Evolutionary conservation across 2,888 invertebrate species (phyloP), one percentile per base, ranked within the genome.

Genomic region (Caenorhabditis angaria): DNA sequence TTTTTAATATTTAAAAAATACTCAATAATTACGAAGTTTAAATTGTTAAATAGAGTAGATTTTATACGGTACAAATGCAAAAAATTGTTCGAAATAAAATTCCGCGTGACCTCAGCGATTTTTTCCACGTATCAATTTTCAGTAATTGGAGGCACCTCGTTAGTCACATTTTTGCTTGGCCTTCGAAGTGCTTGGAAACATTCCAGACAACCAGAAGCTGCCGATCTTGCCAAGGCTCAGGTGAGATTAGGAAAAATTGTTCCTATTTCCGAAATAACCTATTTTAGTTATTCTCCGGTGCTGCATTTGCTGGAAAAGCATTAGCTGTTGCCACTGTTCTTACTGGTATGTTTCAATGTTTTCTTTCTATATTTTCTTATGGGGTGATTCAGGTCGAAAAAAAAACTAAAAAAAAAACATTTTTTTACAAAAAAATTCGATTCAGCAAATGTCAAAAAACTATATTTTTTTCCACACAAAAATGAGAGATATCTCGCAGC

Each of bases 271-370:
- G 10, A 32, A 14, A 12, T 41, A 18, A 12, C 3, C 18, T 10
- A 18, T 41, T 41, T 41, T 18, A 41, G 41, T 41, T 77, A 14
- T 29, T 63, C 58, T 80, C 83, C 22, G 86, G 86, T 22, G 84
- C 83, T 35, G 85, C 83, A 28, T 83, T 86, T 61, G 86, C 86
- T 5, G 70, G 80, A 27, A 78, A 77, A 54, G 85, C 86, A 1
- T 71, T 86, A 28, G 81, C 77, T 29, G 78, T 86, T 35, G 85
- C 86, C 10, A 85, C 86, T 6, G 64, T 85, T 8, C 69, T 86
- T 60, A 83, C 86, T 14, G 80, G 70, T 74, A 18, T 14, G 18
- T 58, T 58, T n/a, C n/a, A n/a, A n/a, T n/a, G n/a, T n/a, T n/a
- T n/a, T n/a, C n/a, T n/a, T n/a, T n/a, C n/a, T n/a, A n/a, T n/a